These are phyloP conservation scores for Chalcosyrphus nemorum DNA, from an alignment of 2,888 invertebrate species.

Conservation along the genomic window DNA sequence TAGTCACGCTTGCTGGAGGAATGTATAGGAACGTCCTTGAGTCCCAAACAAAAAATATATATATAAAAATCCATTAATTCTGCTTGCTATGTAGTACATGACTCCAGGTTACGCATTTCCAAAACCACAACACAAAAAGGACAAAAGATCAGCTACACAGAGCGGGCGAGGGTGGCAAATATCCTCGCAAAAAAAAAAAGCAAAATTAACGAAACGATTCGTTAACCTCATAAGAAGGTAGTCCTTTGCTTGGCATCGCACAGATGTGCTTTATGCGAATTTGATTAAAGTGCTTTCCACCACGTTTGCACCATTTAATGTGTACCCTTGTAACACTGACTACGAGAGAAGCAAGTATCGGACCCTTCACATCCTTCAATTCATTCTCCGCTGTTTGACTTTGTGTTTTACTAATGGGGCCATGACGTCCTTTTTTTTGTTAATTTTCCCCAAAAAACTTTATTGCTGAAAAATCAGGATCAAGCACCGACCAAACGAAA, in stretches of 20 bases:
- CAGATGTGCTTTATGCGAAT: constrained; percentile 42
- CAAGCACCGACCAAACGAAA: constrained; percentile 18
- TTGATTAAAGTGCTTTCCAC: constrained; percentile 51
- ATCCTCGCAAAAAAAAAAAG: background rate
- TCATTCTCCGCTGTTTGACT: constrained; percentile 17
- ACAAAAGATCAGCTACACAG: background rate
- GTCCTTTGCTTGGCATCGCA: constrained; percentile 15
- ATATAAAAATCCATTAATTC: background rate
- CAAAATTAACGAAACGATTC: constrained; percentile 52
- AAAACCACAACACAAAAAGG: constrained; percentile 20
- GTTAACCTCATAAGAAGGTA: constrained; percentile 53
- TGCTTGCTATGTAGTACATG: background rate
- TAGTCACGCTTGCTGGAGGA: background rate
- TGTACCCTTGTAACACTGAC: background rate
- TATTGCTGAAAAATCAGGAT: constrained; percentile 53
- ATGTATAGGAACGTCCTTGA: background rate
- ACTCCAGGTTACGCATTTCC: constrained; percentile 4
- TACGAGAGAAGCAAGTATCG: background rate
- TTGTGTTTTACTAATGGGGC: constrained; percentile 40
- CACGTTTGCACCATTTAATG: constrained; percentile 41
- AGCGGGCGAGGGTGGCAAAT: background rate
- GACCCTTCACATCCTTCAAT: background rate
- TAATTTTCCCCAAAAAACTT: constrained; percentile 16
- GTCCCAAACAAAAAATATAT: too few species aligned
- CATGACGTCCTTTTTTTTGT: constrained; percentile 13